Percentiles rank a stretch among this genome's conserved stretches.
phyloP scores from a whole-genome alignment of 2,888 invertebrate genomes.

The Drosophila dives region DNA sequence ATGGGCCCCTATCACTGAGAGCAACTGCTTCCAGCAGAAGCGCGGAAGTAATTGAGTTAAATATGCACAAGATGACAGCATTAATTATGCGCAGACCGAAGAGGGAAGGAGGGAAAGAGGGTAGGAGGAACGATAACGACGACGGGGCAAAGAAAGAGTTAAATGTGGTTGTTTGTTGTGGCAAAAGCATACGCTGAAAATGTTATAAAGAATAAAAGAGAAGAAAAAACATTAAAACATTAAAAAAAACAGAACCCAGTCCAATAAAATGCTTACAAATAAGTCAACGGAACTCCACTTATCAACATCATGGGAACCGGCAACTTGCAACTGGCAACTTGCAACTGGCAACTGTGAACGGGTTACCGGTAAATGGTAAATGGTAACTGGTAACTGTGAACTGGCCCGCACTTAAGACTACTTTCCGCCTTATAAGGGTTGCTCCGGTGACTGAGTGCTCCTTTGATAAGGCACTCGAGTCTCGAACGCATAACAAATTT shows the following conservation, averaged over 20 bases:
- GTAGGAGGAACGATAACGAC: constrained; percentile 1
- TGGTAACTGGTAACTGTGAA: constrained; percentile 21
- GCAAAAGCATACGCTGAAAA: constrained; percentile 54
- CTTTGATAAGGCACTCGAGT: constrained; percentile 49
- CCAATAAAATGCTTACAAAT: constrained; percentile 63
- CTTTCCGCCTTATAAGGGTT: constrained; percentile 46
- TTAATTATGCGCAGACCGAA: constrained; percentile 68
- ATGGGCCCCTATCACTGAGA: constrained; percentile 70
- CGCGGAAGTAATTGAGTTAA: constrained; percentile 79
- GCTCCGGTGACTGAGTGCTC: constrained; percentile 18
- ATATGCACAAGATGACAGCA: constrained; percentile 79
- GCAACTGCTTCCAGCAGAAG: constrained; percentile 50
- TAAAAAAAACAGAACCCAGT: constrained; percentile 42
- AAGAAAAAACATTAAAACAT: neutral
- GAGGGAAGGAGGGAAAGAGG: neutral
- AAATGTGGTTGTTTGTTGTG: constrained; percentile 70
- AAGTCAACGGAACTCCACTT: constrained; percentile 54
- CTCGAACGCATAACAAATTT: constrained; percentile 83
- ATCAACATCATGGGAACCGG: constrained; percentile 61
- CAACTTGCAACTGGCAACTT: neutral
- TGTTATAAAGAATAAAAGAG: constrained; percentile 19
- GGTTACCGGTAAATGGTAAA: constrained; percentile 22
- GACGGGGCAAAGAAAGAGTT: constrained; percentile 57
- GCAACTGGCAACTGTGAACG: neutral
- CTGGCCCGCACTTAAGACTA: constrained; percentile 39